Evolutionary conservation across 2,888 invertebrate genomes (phyloP), one percentile per base, ranked within the genome.

Genomic region (Trisateles emortualis): DNA sequence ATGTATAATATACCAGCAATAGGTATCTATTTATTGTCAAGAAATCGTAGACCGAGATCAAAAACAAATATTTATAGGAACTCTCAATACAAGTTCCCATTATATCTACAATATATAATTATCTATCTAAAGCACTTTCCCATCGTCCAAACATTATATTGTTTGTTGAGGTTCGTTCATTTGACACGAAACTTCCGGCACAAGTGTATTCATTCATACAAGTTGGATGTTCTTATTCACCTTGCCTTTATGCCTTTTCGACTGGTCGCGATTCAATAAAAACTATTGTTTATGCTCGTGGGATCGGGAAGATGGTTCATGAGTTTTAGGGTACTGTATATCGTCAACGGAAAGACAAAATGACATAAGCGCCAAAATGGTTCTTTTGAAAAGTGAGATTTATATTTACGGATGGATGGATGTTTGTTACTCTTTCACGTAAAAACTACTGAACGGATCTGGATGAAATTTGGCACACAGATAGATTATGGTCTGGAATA

Each of bases 171-270:
- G 6, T 13, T n/a, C 38, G 39, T 49, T 48, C 83, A 93, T 86
- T 87, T 85, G 92, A 93, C 89, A 92, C 90, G 91, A 84, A 84
- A 82, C 77, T 91, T 93, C 93, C 93, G 91, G 92, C 80, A 81
- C 90, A 89, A 90, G 89, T 89, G 89, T 84, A 81, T 85, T 79
- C 71, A 79, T 84, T 81, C 79, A 84, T 79, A 76, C 59, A 59
- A 66, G 55, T 48, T 41, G 51, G 46, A 63, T 67, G 74, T 73
- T n/a, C 75, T 81, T 81, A 78, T 75, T 81, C 75, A 78, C 78
- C 88, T 81, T 83, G 87, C 88, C 87, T 90, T 91, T 88, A 87
- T 92, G 91, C 92, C 92, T 92, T 92, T 80, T 90, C 81, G 91
- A 92, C 90, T 91, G 74, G 63, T 72, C 81, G 72, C 83, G 82